Evolutionary conservation across 53 echinoderm and acorn worm species (phyloP), one percentile per base, ranked within the genome.

Genomic region (Antedon mediterranea): DNA sequence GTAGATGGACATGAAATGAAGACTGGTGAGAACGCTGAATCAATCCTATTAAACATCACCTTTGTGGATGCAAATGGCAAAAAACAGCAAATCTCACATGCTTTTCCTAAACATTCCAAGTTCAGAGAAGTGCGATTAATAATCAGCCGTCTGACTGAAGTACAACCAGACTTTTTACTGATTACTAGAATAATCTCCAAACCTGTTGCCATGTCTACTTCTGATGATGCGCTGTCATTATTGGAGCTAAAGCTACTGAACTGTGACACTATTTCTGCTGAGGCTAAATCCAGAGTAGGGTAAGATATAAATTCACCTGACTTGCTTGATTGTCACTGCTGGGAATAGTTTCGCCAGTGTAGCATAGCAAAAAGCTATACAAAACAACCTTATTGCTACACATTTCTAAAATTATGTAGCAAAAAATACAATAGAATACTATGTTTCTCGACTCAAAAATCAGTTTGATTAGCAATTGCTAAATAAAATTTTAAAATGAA

Each of bases 21-120:
- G 33, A 89, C 86, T 1, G 95, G 95, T 28, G 75, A 77, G 0
- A 20, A 75, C 31, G 81, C 84, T 33, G 87, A 87, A 73, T 91
- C 95, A 3, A 80, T 95, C 43, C 76, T 95, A n/a, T 43, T 95
- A 33, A 73, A 82, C 34, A 70, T 92, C 44, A 89, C 88, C 23
- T 83, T 78, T 71, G 80, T 79, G 29, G 83, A 33, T 57, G 41
- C 43, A 18, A 37, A 72, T 30, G 23, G 33, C 41, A 43, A 32
- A 23, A 73, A 34, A 18, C 32, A 34, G 27, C 31, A 34, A 26
- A 76, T 43, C 31, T n/a, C 79, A 23, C 31, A 77, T 73, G 93
- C 90, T 26, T 87, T 87, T 31, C 82, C 83, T 30, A 79, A 83
- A 84, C 89, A 97, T 76, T 75, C 80, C 71, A 79, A 85, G 9